These are phyloP conservation scores for Atta texana DNA, from an alignment of 1,140 invertebrate species.

Conservation along the genomic window DNA sequence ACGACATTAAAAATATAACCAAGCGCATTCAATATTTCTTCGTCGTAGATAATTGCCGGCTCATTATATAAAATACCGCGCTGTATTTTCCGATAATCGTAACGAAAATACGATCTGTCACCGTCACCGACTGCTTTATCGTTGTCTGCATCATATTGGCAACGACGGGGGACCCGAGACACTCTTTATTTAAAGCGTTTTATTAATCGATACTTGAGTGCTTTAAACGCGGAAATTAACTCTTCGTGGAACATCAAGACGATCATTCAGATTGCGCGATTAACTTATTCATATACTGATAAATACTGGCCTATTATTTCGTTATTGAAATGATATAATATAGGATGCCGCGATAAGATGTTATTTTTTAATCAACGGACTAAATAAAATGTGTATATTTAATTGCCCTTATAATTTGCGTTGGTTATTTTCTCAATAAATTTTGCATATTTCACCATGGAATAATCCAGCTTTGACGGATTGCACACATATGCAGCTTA, in stretches of 20 bases:
- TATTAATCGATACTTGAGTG: slow-evolving; percentile 13
- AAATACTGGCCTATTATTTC: not conserved
- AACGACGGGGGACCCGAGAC: not conserved
- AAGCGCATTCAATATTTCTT: slow-evolving; percentile 11
- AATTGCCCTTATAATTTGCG: not conserved
- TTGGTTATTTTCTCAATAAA: not conserved
- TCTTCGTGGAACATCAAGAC: not conserved
- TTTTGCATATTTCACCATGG: not conserved
- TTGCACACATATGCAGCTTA: not conserved
- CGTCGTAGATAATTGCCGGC: slow-evolving; percentile 47
- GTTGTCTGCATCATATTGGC: not conserved
- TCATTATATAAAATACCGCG: slow-evolving; percentile 40
- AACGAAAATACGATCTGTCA: slow-evolving; percentile 19
- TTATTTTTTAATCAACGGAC: slow-evolving; percentile 30
- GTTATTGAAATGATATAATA: not conserved
- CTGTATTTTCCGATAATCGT: slow-evolving; percentile 29
- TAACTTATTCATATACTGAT: not conserved
- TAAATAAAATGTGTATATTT: not conserved
- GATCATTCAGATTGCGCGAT: not conserved
- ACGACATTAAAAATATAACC: slow-evolving; percentile 35
- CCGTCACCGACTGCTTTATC: slow-evolving; percentile 8
- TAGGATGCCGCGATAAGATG: not conserved
- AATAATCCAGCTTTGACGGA: not conserved
- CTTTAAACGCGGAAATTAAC: slow-evolving; percentile 23
- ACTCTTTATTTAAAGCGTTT: slow-evolving; percentile 22